Evolutionary conservation across 2,113 vertebrate genomes (phyloP), one percentile per base, ranked within the genome.

Genomic region (Willisornis vidua): DNA sequence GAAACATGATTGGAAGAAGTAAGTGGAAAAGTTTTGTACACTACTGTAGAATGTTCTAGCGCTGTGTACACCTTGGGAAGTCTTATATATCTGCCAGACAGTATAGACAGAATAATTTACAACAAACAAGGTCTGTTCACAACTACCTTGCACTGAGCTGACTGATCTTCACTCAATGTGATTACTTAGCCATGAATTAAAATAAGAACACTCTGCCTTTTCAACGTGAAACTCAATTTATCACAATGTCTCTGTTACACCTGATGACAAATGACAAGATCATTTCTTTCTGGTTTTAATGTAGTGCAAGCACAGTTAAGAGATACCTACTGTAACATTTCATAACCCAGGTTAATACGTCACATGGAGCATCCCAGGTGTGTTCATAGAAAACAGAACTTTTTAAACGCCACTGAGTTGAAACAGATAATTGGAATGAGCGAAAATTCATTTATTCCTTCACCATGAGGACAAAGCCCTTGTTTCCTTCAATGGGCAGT

Each of bases 1-100:
- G 79, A 91, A 94, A 93, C 76, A 45, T 67, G 79, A 15, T 93
- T 96, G 92, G 75, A 93, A 93, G 95, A 96, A 96, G 86, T 88
- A 96, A 97, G 82, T 93, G 79, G 39, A 74, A 94, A 94, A 83
- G 68, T 94, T 81, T 93, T 95, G 72, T 94, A 88, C 92, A 59
- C 43, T 93, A 89, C 65, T 81, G 61, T 66, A 89, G 81, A 89
- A 89, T 89, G 94, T 91, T 89, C 54, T 93, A 89, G 87, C 52
- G 43, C 72, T 78, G 17, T n/a, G 25, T 45, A 45, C 80, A 83
- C 55, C 25, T 74, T 80, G 19, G 57, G 22, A 93, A 84, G 49
- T 61, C 82, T 84, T 37, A 86, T 89, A 26, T 78, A 62, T 20
- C 45, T 87, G 61, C 43, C 67, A 73, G 33, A 58, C 43, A 83